phyloP scores from a whole-genome alignment of 37 sponge, comb jelly and placozoan species.

The Dysidea cf. avara region DNA sequence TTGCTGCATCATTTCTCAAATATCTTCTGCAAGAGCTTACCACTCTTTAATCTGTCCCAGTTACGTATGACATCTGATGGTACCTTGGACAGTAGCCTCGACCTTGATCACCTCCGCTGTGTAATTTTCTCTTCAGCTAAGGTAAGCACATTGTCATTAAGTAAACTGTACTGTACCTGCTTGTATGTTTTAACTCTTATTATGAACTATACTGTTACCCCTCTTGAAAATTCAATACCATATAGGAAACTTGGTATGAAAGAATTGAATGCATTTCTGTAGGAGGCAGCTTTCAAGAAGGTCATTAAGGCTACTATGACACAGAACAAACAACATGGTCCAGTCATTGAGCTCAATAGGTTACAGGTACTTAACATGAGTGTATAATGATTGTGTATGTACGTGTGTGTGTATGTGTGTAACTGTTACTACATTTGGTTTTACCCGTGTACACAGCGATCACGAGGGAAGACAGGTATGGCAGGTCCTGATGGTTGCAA shows the following conservation, averaged over 20 bases:
- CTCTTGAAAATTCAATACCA: no score
- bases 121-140: slow-evolving; percentile 68
- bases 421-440: not conserved
- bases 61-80: not conserved
- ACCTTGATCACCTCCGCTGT: slow-evolving; percentile 60
- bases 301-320: slow-evolving; percentile 94
- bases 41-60: slow-evolving; percentile 64
- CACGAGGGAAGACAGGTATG: slow-evolving; percentile 30
- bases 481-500: slow-evolving; percentile 73
- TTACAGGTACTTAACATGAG: slow-evolving; percentile 67
- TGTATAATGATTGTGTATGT: no score
- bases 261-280: not conserved
- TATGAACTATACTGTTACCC: no score
- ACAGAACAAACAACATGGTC: slow-evolving; percentile 86
- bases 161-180: no score
- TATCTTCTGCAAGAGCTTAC: slow-evolving; percentile 72
- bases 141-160: slow-evolving; percentile 49
- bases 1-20: slow-evolving; percentile 83
- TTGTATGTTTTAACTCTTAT: no score
- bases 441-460: not conserved
- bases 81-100: not conserved
- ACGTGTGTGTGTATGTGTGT: not conserved
- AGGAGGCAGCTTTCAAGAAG: slow-evolving; percentile 87
- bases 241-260: no score
- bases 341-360: slow-evolving; percentile 87